Base-by-base conservation (phyloP, 2,113 vertebrate genomes). In the Atractosteus spatula region DNA sequence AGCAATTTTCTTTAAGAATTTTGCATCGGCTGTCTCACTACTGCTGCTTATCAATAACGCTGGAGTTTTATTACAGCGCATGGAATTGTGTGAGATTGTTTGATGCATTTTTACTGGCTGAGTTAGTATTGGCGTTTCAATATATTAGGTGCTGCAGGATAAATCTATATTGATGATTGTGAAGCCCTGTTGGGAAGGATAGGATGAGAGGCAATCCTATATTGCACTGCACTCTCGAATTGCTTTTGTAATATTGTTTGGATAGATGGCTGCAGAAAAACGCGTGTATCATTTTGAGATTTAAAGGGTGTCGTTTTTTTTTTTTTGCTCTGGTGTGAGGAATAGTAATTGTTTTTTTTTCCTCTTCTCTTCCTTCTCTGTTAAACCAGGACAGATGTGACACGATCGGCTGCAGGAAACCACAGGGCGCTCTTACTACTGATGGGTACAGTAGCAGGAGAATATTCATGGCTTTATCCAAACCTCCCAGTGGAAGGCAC, bases 81-180 rank as follows among this genome's bases (percentile, higher is more conserved):
- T 87, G 84, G 88, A 90, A 89, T 80, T 79, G 83, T 73, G 68
- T 71, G 77, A 86, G 85, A 87, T 89, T 85, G 84, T 77, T 85
- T 77, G 82, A 80, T 86, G 84, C 83, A 83, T 84, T 86, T 87
- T 84, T 78, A 83, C 77, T 77, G 51, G 65, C 14, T 71, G 80
- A 62, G 57, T 63, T 54, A 76, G 64, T 88, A 88, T 89, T 89
- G 88, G 86, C 82, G 83, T 89, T 88, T 88, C 82, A 86, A 85
- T 90, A 89, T 89, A 89, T 90, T 85, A 85, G 85, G 81, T 88
- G 78, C 86, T 82, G 79, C 74, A 77, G 85, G 84, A 87, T 89
- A 91, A 91, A 92, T 91, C 87, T 88, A 87, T 91, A 91, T 89
- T 87, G 91, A 90, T 91, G 86, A 87, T 86, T 77, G 78, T 82